phyloP scores from a whole-genome alignment of 2,797 vertebrate species.

The Merluccius polli region DNA sequence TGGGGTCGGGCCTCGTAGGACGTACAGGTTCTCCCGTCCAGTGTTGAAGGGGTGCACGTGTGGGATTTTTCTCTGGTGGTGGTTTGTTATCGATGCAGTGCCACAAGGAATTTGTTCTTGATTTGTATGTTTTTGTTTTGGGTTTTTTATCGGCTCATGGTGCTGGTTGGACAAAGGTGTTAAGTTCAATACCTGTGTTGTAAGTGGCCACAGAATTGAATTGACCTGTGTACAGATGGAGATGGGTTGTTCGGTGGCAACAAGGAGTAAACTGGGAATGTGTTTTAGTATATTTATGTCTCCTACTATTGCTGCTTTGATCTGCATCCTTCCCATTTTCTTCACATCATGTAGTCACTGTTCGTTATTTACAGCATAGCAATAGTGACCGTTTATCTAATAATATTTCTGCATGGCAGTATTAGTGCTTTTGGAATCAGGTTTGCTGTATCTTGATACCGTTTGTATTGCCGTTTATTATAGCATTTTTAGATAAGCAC shows the following conservation, averaged over 20 bases:
- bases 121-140: conserved; percentile 23
- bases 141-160: conserved; percentile 6
- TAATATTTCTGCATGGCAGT: conserved; percentile 52
- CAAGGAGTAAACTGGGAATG: neutral
- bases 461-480: neutral
- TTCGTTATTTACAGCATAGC: neutral
- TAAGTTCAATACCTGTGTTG: conserved; percentile 15
- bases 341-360: too few species aligned
- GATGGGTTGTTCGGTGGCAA: neutral
- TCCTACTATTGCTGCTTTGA: neutral
- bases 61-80: conserved; percentile 38
- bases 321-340: neutral
- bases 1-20: conserved; percentile 59
- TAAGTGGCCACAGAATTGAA: neutral
- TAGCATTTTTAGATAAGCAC: neutral
- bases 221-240: neutral
- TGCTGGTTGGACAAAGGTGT: conserved; percentile 15
- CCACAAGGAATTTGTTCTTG: conserved; percentile 3
- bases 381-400: neutral
- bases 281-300: neutral
- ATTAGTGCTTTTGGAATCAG: conserved; percentile 44
- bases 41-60: conserved; percentile 45
- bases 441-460: conserved; percentile 29
- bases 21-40: conserved; percentile 36
- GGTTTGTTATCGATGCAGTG: conserved; percentile 32